Evolutionary conservation across 2,113 vertebrate species (phyloP), one percentile per base, ranked within the genome.

Genomic region (Peucedramus taeniatus): DNA sequence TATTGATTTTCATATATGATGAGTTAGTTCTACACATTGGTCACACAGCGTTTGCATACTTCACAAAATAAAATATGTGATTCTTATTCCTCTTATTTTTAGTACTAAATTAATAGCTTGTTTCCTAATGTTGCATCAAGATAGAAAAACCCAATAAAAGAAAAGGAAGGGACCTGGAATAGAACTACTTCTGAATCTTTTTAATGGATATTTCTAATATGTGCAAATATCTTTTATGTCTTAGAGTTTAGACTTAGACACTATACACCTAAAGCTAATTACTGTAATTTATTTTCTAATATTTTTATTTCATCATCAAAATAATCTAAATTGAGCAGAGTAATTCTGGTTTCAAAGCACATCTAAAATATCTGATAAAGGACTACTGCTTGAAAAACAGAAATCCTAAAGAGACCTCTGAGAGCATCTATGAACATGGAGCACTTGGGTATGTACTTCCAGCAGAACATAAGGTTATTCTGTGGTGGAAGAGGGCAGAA

Each of bases 71-170:
- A 95, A 94, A 93, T 69, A 56, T 6, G 39, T 91, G 4, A 51
- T 80, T 83, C 15, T 77, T 95, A 57, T 95, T 96, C 57, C 49
- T 97, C 49, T 96, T 95, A 63, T 93, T 93, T 72, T 91, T 93
- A 70, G 71, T 96, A 85, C 49, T 96, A 77, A 95, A 94, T 95
- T 70, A 40, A 27, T 93, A 85, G 21, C 13, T 77, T 93, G 26
- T 96, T 92, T 93, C 70, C 50, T 92, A 95, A 95, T 88, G 71
- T 40, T 95, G 33, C 27, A 80, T 93, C 76, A 37, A 96, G 96
- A 47, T 39, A 49, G 11, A 83, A 80, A 81, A 9, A 50, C 47
- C 50, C 37, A 90, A 81, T 76, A 72, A 87, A 65, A n/a, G 45
- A 89, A 91, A 93, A 81, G 0, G 15, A 30, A 87, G 13, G 8